These are phyloP conservation scores for Lerema accius DNA, from an alignment of 1,140 invertebrate genomes.

Conservation along the genomic window DNA sequence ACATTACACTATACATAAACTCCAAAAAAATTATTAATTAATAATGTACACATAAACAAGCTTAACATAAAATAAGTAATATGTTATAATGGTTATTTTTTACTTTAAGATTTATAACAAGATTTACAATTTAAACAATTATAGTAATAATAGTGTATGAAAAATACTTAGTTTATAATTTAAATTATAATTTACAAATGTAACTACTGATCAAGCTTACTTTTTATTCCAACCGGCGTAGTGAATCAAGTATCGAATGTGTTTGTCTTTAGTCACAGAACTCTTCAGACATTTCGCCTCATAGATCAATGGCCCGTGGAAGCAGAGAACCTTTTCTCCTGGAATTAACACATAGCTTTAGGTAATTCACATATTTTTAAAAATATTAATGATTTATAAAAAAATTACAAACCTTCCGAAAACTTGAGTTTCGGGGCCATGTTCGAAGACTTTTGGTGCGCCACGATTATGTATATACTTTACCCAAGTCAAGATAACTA, in stretches of 20 bases:
- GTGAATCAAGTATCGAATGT: constrained; percentile 96
- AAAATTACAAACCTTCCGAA: constrained; percentile 82
- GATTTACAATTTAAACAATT: too few relatives aligned
- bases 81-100: too few relatives aligned
- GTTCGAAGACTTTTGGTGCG: constrained; percentile 21
- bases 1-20: too few relatives aligned
- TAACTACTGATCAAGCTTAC: constrained; percentile 82
- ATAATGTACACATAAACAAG: too few relatives aligned
- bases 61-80: too few relatives aligned
- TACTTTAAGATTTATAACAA: too few relatives aligned
- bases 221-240: constrained; percentile 99
- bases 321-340: constrained; percentile 98
- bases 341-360: constrained; percentile 50
- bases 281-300: constrained; percentile 97
- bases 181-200: too few relatives aligned
- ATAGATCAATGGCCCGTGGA: constrained; percentile 96
- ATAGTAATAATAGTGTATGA: too few relatives aligned
- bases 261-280: constrained; percentile 91
- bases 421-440: constrained; percentile 85
- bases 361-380: constrained; percentile 30
- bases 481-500: too few relatives aligned
- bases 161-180: too few relatives aligned
- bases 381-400: constrained; percentile 4
- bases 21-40: too few relatives aligned
- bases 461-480: too few relatives aligned